Base-by-base conservation (phyloP, 1,140 invertebrate species). In the Polypedilum pembai region DNA sequence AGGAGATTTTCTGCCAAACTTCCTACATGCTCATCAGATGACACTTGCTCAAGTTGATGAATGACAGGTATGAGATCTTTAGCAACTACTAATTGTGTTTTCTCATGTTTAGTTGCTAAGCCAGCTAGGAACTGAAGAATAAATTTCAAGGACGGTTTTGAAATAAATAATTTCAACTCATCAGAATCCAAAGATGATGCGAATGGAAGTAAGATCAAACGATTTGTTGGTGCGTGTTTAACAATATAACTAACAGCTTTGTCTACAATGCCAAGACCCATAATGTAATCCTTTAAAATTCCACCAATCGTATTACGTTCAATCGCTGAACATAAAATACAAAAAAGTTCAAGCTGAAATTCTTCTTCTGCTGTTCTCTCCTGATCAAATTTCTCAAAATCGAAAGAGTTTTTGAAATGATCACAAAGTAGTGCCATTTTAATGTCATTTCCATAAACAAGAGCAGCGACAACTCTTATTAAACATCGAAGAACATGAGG, bases 11-110 rank as follows among this genome's bases (percentile, higher is more conserved):
- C 97, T 0, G 97, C 96, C 75, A 98, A 83, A 4, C 95, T 96
- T 73, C 96, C 96, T 10, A 99, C 94, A 81, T 98, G 94, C 80
- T 98, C 95, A 80, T 98, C 96, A 0, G 95, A 98, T 0, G 95
- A 96, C 0, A 98, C 95, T 84, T 99, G 97, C 82, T 99, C 97
- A 76, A 99, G 83, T 15, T 95, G 90, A 84, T 98, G 96, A 73
- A 98, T 94, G 74, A 96, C 93, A 8, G 92, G 92, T 78, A 97
- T 94, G 63, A 92, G 94, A 73, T 93, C 91, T 73, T 90, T 88
- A 78, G 92, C 91, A 0, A 97, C 91, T 24, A 93, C 86, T 78
- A 92, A 83, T 86, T 95, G 95, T 4, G 94, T 97, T 15, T 91
- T 89, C 80, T 93, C 90, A 80, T 99, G 96, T 78, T 95, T 92